phyloP scores from a whole-genome alignment of 2,113 vertebrate species.

The Collichthys lucidus region DNA sequence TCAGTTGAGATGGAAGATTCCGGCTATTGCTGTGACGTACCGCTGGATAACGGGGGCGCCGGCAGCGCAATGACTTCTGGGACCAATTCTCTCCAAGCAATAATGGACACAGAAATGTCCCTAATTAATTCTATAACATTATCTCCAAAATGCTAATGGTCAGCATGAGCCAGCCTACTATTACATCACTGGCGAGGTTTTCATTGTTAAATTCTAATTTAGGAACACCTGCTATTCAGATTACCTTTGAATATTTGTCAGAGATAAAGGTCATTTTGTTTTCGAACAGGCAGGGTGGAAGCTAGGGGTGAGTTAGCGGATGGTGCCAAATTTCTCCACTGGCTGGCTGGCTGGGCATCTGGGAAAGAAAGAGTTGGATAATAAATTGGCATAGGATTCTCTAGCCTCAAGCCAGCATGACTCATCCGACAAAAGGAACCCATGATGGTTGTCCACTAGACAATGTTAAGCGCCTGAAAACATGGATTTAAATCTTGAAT shows the following conservation, averaged over 20 bases:
- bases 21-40: not conserved
- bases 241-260: conserved; percentile 44
- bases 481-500: not conserved
- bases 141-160: conserved; percentile 61
- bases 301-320: not conserved
- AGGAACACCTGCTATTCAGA: conserved; percentile 64
- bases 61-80: conserved; percentile 30
- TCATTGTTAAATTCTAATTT: conserved; percentile 61
- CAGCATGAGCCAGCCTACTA: conserved; percentile 16
- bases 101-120: conserved; percentile 48
- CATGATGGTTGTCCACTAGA: not conserved
- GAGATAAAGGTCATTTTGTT: conserved; percentile 65
- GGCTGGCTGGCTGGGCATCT: conserved; percentile 19
- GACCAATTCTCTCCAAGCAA: conserved; percentile 11
- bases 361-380: conserved; percentile 7
- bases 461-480: not conserved
- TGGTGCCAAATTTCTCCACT: conserved; percentile 22
- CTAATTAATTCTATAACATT: conserved; percentile 69
- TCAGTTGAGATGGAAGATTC: conserved; percentile 39
- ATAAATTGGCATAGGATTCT: conserved; percentile 32
- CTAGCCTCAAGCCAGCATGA: not conserved
- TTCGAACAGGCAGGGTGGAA: conserved; percentile 25
- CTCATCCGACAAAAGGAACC: not conserved
- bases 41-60: not conserved
- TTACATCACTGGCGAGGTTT: conserved; percentile 30